Percentiles rank a stretch among this genome's conserved stretches.
These are phyloP conservation scores for Pissodes strobi DNA, from an alignment of 1,140 invertebrate species.

Conservation along the genomic window DNA sequence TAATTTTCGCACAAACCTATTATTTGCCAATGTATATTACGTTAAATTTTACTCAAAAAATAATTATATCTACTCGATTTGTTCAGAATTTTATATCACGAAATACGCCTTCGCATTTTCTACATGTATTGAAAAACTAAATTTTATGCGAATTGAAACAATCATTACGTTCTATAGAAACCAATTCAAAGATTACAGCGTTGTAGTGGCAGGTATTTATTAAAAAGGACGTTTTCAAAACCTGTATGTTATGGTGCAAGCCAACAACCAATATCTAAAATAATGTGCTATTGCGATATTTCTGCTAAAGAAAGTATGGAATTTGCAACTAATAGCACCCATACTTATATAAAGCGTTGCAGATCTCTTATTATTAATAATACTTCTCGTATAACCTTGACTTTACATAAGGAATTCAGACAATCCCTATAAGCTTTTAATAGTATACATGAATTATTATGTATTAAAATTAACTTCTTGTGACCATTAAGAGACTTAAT, in stretches of 20 bases:
- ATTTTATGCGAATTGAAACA: too few species aligned
- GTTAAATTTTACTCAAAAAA: too few species aligned
- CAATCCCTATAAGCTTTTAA: constrained; percentile 18
- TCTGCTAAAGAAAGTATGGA: not conserved
- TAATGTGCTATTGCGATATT: constrained; percentile 9
- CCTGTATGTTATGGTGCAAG: not conserved
- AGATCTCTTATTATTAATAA: constrained; percentile 17
- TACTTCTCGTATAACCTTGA: constrained; percentile 9
- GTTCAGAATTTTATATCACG: too few species aligned
- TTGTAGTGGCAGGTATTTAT: too few species aligned
- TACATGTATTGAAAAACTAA: too few species aligned
- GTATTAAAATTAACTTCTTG: constrained; percentile 17
- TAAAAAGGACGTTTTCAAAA: not conserved
- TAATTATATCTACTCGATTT: too few species aligned
- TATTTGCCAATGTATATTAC: too few species aligned
- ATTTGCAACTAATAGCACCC: not conserved
- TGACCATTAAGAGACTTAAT: not conserved
- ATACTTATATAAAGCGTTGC: not conserved
- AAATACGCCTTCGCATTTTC: too few species aligned
- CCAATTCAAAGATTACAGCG: too few species aligned
- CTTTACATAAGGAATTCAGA: constrained; percentile 21
- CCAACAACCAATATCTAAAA: constrained; percentile 1
- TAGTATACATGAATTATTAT: not conserved
- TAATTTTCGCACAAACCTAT: too few species aligned
- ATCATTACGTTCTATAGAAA: too few species aligned